Conservation (phyloP, 1,140 invertebrate species). For the Melanaphis sacchari region DNA sequence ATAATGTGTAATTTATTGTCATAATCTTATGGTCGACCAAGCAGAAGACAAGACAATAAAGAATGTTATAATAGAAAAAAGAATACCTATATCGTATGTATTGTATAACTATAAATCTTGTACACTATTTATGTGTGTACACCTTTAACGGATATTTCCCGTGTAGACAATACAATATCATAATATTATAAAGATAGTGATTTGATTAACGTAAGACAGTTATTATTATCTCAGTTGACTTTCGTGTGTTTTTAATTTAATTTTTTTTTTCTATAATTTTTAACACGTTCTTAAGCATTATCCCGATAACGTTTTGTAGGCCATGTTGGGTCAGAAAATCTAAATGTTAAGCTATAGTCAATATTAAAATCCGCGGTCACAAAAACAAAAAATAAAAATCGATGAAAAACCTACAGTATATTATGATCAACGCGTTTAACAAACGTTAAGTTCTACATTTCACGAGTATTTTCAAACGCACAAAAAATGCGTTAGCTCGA, state of each 20-base stretch:
- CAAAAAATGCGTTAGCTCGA: no score
- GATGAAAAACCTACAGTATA: not conserved
- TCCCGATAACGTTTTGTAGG: not conserved
- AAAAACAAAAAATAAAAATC: not conserved
- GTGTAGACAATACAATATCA: not conserved
- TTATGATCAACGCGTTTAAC: not conserved
- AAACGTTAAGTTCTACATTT: not conserved
- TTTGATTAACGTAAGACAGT: not conserved
- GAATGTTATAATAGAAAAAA: not conserved
- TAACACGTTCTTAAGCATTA: not conserved
- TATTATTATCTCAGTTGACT: not conserved
- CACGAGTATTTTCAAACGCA: not conserved
- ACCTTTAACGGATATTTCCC: not conserved
- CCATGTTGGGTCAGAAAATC: not conserved
- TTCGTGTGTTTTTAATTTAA: not conserved
- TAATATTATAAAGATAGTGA: not conserved
- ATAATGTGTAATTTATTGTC: slow-evolving; percentile 27
- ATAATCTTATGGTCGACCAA: not conserved
- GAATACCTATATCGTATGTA: not conserved
- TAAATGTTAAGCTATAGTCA: not conserved
- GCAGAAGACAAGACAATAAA: not conserved
- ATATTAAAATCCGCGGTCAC: not conserved
- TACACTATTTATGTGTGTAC: no score
- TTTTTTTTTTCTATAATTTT: not conserved
- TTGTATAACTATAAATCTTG: not conserved